These are phyloP conservation scores for Drosophila stalkeri DNA, from an alignment of 2,888 invertebrate species.

Conservation along the genomic window DNA sequence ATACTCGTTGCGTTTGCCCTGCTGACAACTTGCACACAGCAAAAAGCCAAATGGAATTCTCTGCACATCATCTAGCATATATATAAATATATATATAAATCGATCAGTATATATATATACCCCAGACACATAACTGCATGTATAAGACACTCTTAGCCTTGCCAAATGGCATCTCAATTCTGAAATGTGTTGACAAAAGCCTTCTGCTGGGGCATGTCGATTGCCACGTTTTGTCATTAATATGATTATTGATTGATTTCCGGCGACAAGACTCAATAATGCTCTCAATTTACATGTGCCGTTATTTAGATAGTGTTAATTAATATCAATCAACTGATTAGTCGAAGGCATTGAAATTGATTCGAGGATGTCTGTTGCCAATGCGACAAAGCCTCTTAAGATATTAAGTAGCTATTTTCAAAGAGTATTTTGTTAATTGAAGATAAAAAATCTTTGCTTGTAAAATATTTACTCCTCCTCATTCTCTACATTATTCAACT, in stretches of 20 bases:
- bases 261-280: constrained; percentile 31
- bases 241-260: constrained; percentile 67
- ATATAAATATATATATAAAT: neutral
- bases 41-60: constrained; percentile 33
- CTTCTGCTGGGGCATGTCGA: constrained; percentile 37
- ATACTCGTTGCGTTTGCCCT: constrained; percentile 44
- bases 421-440: neutral
- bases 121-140: neutral
- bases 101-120: neutral
- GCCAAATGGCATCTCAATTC: constrained; percentile 32
- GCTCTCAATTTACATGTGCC: constrained; percentile 34
- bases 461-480: neutral
- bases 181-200: constrained; percentile 56
- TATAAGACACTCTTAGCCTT: constrained; percentile 20
- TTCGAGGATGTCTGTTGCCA: neutral
- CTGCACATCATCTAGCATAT: neutral
- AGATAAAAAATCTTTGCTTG: neutral
- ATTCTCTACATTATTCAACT: neutral
- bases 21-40: constrained; percentile 43
- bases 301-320: constrained; percentile 45
- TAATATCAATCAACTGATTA: constrained; percentile 71
- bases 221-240: constrained; percentile 56
- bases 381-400: neutral
- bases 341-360: constrained; percentile 16
- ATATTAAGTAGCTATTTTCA: neutral